Conservation (phyloP, 1,140 invertebrate species). For the Lasaia peninsularis region DNA sequence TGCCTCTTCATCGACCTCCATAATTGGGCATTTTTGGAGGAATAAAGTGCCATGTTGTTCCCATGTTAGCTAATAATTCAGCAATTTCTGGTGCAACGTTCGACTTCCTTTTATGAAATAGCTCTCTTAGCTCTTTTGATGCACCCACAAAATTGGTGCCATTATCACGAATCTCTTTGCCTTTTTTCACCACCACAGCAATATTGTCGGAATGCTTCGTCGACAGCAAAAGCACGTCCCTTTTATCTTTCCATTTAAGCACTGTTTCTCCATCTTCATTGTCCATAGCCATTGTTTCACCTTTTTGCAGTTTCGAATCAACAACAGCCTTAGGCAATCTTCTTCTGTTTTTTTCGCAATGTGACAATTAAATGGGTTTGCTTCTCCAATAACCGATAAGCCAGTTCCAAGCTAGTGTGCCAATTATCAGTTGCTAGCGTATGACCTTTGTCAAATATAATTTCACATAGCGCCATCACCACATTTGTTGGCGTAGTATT, state of each 20-base stretch:
- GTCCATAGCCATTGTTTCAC: constrained; percentile 50
- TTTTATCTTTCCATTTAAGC: constrained; percentile 67
- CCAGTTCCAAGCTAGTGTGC: constrained; percentile 61
- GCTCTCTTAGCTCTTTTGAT: no score
- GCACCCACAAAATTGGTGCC: no score
- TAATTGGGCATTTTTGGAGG: no score
- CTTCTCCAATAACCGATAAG: constrained; percentile 52
- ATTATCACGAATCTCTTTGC: no score
- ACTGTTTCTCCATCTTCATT: constrained; percentile 61
- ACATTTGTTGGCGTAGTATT: constrained; percentile 47
- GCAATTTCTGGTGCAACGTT: no score
- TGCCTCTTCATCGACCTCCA: neutral
- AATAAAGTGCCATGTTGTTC: no score
- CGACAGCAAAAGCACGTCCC: constrained; percentile 56
- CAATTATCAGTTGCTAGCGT: constrained; percentile 65
- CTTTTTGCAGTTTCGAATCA: constrained; percentile 55
- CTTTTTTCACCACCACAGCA: constrained; percentile 40
- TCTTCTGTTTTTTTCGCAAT: constrained; percentile 59
- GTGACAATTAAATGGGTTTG: constrained; percentile 72
- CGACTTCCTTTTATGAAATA: no score
- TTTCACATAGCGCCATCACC: constrained; percentile 40
- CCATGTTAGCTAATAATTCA: no score
- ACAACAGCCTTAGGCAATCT: constrained; percentile 55
- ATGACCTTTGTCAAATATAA: constrained; percentile 49
- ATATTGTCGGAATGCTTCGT: constrained; percentile 55